Percentiles rank a stretch among this genome's conserved stretches.
These are phyloP conservation scores for Pissodes strobi DNA, from an alignment of 1,140 invertebrate species.

Conservation along the genomic window DNA sequence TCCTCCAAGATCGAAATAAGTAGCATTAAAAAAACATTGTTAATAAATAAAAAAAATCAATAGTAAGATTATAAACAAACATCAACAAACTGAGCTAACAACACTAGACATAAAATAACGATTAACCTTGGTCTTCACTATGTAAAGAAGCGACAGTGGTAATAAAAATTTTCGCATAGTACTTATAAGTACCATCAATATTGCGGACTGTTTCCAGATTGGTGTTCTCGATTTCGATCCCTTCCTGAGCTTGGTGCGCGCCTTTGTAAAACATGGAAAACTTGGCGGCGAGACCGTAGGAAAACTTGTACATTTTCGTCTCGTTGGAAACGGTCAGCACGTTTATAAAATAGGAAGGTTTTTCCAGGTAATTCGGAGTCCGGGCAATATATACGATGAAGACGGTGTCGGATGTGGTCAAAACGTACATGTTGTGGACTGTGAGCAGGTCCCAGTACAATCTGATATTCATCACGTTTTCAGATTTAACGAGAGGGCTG, in stretches of 20 bases:
- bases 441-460: background rate
- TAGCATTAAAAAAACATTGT: no score
- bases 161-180: no score
- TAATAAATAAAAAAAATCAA: no score
- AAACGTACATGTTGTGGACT: background rate
- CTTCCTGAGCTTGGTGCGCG: background rate
- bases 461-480: background rate
- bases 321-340: constrained; percentile 1
- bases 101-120: no score
- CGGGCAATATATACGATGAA: background rate
- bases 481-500: background rate
- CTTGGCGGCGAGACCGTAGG: background rate
- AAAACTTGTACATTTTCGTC: constrained; percentile 4
- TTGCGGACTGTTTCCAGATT: no score
- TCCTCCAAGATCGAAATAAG: no score
- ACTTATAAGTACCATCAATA: no score
- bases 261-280: constrained; percentile 6
- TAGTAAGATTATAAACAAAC: no score
- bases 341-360: background rate
- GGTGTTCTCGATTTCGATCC: background rate
- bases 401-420: background rate
- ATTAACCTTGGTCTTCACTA: no score
- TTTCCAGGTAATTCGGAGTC: background rate
- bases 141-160: no score
- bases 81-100: no score